Conservation (phyloP, 2,797 vertebrate species). For the Enteromius thamalakanensis region DNA sequence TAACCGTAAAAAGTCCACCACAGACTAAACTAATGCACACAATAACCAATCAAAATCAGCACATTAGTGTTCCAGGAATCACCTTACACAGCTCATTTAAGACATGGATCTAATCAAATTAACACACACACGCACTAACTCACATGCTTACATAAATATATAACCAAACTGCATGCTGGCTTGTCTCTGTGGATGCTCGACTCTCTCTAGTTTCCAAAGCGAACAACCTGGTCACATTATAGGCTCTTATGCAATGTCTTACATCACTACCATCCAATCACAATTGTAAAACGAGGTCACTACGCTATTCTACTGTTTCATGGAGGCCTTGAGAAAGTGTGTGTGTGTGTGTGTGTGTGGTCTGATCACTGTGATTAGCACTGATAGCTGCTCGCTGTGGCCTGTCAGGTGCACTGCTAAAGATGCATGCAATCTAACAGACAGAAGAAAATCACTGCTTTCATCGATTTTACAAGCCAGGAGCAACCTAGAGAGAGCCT, state of each 20-base stretch:
- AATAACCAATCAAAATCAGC: background rate
- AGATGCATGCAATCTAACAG: conserved; percentile 27
- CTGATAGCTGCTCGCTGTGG: conserved; percentile 9
- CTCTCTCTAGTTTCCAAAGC: conserved; percentile 23
- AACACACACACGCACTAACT: background rate
- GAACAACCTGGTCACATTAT: conserved; percentile 34
- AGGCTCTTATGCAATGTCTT: conserved; percentile 48
- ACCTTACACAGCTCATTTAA: background rate
- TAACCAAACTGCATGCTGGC: background rate
- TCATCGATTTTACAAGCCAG: background rate
- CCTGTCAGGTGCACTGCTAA: conserved; percentile 28
- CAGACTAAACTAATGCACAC: background rate
- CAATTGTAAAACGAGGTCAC: conserved; percentile 52
- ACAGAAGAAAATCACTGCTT: conserved; percentile 8
- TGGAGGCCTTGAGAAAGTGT: conserved; percentile 15
- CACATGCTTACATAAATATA: background rate
- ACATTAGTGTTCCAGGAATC: background rate
- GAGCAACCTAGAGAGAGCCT: background rate
- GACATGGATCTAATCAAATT: too few species aligned
- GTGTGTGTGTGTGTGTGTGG: background rate
- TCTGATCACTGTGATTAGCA: conserved; percentile 45
- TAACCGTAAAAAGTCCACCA: background rate
- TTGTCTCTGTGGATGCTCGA: background rate
- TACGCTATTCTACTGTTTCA: conserved; percentile 64
- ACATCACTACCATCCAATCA: conserved; percentile 61